Evolutionary conservation across 2,797 vertebrate genomes (phyloP), one percentile per base, ranked within the genome.

Genomic region (Callimico goeldii): DNA sequence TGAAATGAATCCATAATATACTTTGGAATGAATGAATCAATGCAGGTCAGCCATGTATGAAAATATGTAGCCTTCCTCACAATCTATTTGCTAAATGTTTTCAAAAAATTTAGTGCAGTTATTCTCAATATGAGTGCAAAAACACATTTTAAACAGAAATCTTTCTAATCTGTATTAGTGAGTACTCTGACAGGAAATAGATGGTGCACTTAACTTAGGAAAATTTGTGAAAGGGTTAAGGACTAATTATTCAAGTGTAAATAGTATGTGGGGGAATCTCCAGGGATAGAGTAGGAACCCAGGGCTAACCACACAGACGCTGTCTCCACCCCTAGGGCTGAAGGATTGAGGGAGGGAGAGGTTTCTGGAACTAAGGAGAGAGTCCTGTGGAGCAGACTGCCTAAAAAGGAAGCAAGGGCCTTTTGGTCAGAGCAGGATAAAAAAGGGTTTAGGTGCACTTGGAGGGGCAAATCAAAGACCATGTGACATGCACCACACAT

Each of bases 61-160:
- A 96, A 95, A 70, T 82, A 95, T 20, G 64, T 48, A 88, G 77
- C 36, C 24, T 39, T 81, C 28, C 33, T 28, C 73, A 80, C 28
- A 67, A 80, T 89, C 39, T 90, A 75, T 48, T 85, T 67, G 10
- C 92, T 76, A 91, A 88, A 64, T 24, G n/a, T 72, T 96, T 95
- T 86, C 50, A 61, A 70, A 79, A 86, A 79, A 73, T 43, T 82
- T 58, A 92, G 33, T 22, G 50, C 6, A 2, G 39, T 41, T 46
- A 85, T 67, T 96, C 58, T 76, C 77, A 90, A 75, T 33, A 13
- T 36, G 33, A 92, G 7, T 73, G 20, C 7, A 80, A 88, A 94
- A 58, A 52, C 20, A 84, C 24, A 89, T 52, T 87, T 89, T 90
- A 79, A 89, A 89, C 14, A 14, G 55, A 96, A 77, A 36, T 41